Conservation (phyloP, 2,888 invertebrate genomes). For the Lasioglossum oenotherae region DNA sequence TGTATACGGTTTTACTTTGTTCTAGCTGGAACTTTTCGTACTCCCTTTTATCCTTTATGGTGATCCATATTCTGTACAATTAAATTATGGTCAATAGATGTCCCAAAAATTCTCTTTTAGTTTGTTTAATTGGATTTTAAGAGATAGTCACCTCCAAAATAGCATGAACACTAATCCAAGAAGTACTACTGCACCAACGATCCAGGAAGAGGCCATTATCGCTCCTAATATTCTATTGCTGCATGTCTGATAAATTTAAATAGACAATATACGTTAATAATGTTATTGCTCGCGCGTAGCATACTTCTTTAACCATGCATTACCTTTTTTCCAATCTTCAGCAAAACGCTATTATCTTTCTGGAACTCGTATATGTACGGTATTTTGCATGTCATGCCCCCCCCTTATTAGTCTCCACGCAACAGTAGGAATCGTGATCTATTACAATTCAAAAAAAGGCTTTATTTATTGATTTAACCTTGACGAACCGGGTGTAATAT, state of each 20-base stretch:
- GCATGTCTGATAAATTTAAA: conserved; percentile 65
- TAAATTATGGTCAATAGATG: not conserved
- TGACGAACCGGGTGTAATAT: not conserved
- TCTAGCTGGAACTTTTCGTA: conserved; percentile 72
- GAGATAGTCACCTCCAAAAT: conserved; percentile 76
- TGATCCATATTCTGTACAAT: conserved; percentile 67
- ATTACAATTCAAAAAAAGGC: not conserved
- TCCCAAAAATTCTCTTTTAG: not conserved
- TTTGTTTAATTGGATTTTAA: not conserved
- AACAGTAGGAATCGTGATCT: conserved; percentile 70
- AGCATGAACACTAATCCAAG: conserved; percentile 71
- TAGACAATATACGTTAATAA: not conserved
- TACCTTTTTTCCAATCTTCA: conserved; percentile 73
- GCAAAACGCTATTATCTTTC: conserved; percentile 67
- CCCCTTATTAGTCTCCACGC: conserved; percentile 62
- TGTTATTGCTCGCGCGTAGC: not conserved
- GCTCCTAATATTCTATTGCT: conserved; percentile 70
- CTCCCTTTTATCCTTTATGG: conserved; percentile 71
- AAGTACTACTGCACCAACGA: conserved; percentile 65
- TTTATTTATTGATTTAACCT: not conserved
- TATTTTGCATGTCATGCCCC: conserved; percentile 63
- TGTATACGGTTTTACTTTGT: conserved; percentile 69
- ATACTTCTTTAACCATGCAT: not conserved
- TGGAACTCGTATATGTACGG: conserved; percentile 74
- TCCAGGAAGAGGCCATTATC: conserved; percentile 57